Percentiles rank a stretch among this genome's conserved stretches.
phyloP scores from a whole-genome alignment of 2,888 invertebrate species.

The Nomada fabriciana region DNA sequence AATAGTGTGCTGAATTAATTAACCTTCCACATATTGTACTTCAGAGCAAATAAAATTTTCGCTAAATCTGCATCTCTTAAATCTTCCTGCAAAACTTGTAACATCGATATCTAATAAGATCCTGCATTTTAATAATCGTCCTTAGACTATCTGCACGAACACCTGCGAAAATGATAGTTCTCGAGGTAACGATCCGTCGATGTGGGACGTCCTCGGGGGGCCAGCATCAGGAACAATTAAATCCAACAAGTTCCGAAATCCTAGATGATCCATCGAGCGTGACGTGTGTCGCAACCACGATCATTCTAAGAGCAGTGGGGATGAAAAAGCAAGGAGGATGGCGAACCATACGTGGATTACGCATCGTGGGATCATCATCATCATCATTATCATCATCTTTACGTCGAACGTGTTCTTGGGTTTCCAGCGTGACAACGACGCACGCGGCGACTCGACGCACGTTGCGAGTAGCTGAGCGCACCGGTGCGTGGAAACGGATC shows the following conservation, averaged over 20 bases:
- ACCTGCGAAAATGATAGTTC: background rate
- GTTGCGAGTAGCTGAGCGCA: slow-evolving; percentile 66
- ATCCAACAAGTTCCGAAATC: slow-evolving; percentile 59
- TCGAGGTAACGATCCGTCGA: background rate
- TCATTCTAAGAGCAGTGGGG: background rate
- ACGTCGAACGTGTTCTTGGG: slow-evolving; percentile 64
- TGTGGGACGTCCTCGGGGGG: slow-evolving; percentile 26
- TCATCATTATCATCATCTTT: slow-evolving; percentile 40
- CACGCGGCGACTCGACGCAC: slow-evolving; percentile 3
- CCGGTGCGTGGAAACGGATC: slow-evolving; percentile 83
- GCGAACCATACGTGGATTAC: slow-evolving; percentile 28
- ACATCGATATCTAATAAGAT: no score
- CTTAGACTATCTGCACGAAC: background rate
- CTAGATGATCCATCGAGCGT: slow-evolving; percentile 75
- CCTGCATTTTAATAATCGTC: background rate
- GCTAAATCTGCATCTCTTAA: no score
- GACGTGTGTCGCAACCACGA: slow-evolving; percentile 56
- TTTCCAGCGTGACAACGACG: slow-evolving; percentile 72
- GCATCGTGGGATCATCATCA: slow-evolving; percentile 48
- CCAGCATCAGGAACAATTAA: slow-evolving; percentile 34
- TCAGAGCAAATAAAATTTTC: no score
- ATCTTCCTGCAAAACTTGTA: no score
- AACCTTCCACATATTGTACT: background rate
- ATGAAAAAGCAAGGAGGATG: background rate
- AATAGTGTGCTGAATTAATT: slow-evolving; percentile 23